Evolutionary conservation across 1,140 invertebrate genomes (phyloP), one percentile per base, ranked within the genome.

Genomic region (Macrobrachium rosenbergii): DNA sequence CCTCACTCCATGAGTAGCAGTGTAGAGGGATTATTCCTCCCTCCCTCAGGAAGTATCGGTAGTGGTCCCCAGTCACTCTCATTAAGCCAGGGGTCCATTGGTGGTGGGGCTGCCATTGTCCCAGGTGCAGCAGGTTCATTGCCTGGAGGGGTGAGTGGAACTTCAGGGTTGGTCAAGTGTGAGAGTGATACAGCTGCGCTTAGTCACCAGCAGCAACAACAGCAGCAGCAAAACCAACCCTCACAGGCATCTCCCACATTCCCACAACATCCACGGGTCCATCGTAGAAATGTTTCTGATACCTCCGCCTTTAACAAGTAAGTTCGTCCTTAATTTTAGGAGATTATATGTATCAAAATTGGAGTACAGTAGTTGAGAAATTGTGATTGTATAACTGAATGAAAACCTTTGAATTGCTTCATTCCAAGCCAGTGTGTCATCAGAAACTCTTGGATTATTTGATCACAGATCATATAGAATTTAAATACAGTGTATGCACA

Each of bases 271-370:
- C 82, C 82, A 28, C 52, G 82, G 62, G 82, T 64, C 16, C 82
- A 84, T 28, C 58, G 96, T 63, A 93, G 96, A 67, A 97, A 97
- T 91, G 95, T 96, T 90, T 97, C 96, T 91, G 96, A 97, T 91
- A 97, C 96, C 1, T 96, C 96, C 76, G 96, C 96, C 89, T 96
- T 97, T 90, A 96, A 96, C 91, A 96, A 96, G 95, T 96, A 93
- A 93, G 93, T 91, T 88, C n/a, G 12, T 5, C 23, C n/a, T 37
- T 72, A 16, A 37, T 8, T 23, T 2, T 8, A 43, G 21, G 2
- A 28, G 23, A 52, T 28, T 14, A 5, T 67, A 19, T 72, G 37
- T 0, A 23, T 14, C 5, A 16, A 16, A 17, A n/a, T 14, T 72
- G 16, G 21, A 21, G 2, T 23, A 69, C 28, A 37, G 1, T 37